These are phyloP conservation scores for Cynocephalus volans DNA, from an alignment of 2,113 vertebrate genomes.

Conservation along the genomic window DNA sequence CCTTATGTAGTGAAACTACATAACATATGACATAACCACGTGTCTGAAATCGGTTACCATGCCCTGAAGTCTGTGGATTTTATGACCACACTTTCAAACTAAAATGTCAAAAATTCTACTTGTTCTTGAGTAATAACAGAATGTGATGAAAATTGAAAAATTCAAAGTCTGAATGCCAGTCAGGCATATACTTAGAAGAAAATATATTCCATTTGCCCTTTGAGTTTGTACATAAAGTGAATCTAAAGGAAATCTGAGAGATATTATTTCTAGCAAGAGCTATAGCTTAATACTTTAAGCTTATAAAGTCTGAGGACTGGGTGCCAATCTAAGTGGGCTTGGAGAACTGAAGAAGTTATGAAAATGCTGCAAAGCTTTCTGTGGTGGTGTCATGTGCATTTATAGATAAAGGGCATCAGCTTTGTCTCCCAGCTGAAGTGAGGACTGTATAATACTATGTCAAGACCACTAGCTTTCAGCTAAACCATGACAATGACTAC, in stretches of 20 bases:
- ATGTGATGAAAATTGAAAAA: slow-evolving; percentile 74
- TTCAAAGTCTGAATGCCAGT: slow-evolving; percentile 79
- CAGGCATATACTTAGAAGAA: slow-evolving; percentile 71
- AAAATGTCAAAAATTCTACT: slow-evolving; percentile 72
- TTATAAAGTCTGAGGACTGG: slow-evolving; percentile 73
- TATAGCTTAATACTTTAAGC: slow-evolving; percentile 72
- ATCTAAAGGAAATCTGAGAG: slow-evolving; percentile 82
- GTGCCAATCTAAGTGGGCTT: slow-evolving; percentile 70
- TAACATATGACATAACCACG: neutral
- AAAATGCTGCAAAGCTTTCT: slow-evolving; percentile 57
- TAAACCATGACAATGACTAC: neutral
- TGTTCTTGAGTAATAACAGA: slow-evolving; percentile 80
- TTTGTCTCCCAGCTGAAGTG: neutral
- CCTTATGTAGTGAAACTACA: neutral
- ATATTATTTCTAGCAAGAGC: slow-evolving; percentile 84
- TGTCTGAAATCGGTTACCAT: neutral
- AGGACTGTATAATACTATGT: neutral
- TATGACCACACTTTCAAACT: slow-evolving; percentile 38
- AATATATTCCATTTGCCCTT: slow-evolving; percentile 87
- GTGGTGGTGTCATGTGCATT: slow-evolving; percentile 6
- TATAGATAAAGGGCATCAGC: neutral
- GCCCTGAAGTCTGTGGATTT: neutral
- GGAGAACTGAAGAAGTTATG: slow-evolving; percentile 49
- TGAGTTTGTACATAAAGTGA: slow-evolving; percentile 85
- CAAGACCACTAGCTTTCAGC: neutral